These are phyloP conservation scores for Iguana delicatissima DNA, from an alignment of 2,797 vertebrate species.

Conservation along the genomic window DNA sequence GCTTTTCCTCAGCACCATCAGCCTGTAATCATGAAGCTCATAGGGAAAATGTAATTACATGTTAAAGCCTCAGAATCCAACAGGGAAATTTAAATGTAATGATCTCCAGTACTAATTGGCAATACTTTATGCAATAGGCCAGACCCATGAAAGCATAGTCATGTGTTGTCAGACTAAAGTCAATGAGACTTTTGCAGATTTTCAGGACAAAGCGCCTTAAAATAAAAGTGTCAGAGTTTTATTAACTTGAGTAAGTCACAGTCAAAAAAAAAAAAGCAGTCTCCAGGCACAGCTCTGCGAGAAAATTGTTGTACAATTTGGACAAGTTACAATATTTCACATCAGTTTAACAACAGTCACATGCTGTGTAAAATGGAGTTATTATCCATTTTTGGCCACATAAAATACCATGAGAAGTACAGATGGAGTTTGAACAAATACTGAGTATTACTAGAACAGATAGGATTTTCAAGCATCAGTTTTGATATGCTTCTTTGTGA, in stretches of 20 bases:
- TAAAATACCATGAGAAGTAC: constrained; percentile 7
- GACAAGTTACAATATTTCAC: constrained; percentile 2
- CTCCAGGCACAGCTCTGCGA: not conserved
- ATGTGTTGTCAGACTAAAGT: not conserved
- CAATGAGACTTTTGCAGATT: not conserved
- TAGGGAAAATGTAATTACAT: constrained; percentile 24
- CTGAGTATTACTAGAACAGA: not conserved
- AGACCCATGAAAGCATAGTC: constrained; percentile 19
- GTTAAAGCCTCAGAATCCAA: constrained; percentile 17
- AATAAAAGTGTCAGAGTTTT: not conserved
- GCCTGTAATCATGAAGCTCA: constrained; percentile 17
- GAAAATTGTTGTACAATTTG: constrained; percentile 11
- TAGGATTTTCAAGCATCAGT: not conserved
- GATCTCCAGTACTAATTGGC: constrained; percentile 5
- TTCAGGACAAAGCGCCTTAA: not conserved
- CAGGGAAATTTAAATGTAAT: constrained; percentile 28
- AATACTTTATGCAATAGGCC: not conserved
- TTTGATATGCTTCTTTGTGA: not conserved
- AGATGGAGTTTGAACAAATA: not conserved
- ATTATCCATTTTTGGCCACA: not conserved
- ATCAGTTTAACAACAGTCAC: not conserved
- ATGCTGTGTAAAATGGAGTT: not conserved
- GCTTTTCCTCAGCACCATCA: not conserved
- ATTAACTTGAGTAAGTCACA: not conserved
- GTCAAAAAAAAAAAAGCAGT: not conserved